Evolutionary conservation across 2,797 vertebrate genomes (phyloP), one percentile per base, ranked within the genome.

Genomic region (Sebastes minor): DNA sequence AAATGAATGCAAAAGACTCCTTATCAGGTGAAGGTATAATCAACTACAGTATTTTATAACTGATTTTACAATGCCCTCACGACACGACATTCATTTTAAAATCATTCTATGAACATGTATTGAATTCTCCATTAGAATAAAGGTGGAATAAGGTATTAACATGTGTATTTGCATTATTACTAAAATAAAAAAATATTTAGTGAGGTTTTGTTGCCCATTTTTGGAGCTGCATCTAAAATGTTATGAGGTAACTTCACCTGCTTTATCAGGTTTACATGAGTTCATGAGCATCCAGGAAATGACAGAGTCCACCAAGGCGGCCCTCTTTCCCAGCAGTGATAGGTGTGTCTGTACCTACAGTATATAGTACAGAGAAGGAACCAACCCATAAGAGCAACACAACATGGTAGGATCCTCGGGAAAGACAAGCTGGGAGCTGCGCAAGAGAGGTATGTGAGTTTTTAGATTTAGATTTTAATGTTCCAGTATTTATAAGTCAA

Each of bases 271-370:
- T 46, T 0, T 20, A 6, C 60, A n/a, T 49, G 52, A 74, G 1
- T 22, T 4, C 60, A 57, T 49, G 52, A 74, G 74, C 8, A 12
- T 55, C 20, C 23, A 70, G 82, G 76, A 90, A 80, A 70, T 71
- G 6, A 46, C 64, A n/a, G 33, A 81, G 61, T 74, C 16, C 61
- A 72, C 4, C 2, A 60, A 18, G 14, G 9, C 63, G 6, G 8
- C 9, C 63, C 49, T 23, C 13, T 12, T 81, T 85, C 3, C 20
- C 25, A 30, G 52, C 55, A 66, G 9, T 4, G 4, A 27, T 9
- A 30, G 79, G 84, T 57, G 84, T 78, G 80, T 66, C 70, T 74
- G 0, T 2, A 5, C 60, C 52, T 62, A 0, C 16, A 18, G 42
- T 42, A 42, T 16, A 42, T 14, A 46, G 42, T 3, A 11, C 2